Conservation (phyloP, 2,797 vertebrate species). For the Betta splendens region DNA sequence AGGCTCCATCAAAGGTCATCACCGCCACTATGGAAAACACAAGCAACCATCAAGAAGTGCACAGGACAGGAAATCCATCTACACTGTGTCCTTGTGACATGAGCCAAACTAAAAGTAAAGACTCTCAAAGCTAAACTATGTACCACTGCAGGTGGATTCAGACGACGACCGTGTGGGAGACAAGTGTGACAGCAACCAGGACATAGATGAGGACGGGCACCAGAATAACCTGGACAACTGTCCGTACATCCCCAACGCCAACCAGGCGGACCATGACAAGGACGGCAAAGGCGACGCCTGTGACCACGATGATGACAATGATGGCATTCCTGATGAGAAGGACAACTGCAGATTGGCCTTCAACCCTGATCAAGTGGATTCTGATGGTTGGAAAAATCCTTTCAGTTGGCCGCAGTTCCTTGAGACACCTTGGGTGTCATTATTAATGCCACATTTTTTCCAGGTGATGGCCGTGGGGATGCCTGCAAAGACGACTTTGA, state of each 20-base stretch:
- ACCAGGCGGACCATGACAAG: slow-evolving; percentile 97
- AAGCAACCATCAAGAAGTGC: neutral
- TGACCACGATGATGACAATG: slow-evolving; percentile 96
- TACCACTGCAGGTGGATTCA: slow-evolving; percentile 84
- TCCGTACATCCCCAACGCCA: slow-evolving; percentile 95
- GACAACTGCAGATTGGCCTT: slow-evolving; percentile 94
- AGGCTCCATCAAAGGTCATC: slow-evolving; percentile 6
- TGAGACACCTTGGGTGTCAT: neutral
- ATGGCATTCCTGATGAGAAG: slow-evolving; percentile 94
- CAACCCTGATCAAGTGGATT: slow-evolving; percentile 93
- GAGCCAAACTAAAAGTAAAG: neutral
- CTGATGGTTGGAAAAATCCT: slow-evolving; percentile 85
- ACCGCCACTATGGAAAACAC: slow-evolving; percentile 9
- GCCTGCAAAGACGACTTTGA: slow-evolving; percentile 98
- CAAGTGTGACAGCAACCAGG: slow-evolving; percentile 95
- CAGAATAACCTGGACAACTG: slow-evolving; percentile 99
- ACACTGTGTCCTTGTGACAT: neutral
- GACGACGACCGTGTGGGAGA: slow-evolving; percentile 96
- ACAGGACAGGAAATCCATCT: too few species aligned
- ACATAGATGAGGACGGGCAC: slow-evolving; percentile 97
- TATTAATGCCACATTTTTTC: slow-evolving; percentile 6
- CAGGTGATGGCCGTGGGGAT: slow-evolving; percentile 96
- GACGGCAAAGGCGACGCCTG: slow-evolving; percentile 97
- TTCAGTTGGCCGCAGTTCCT: neutral
- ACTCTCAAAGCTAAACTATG: slow-evolving; percentile 6